A percentile compares a stretch with the other conserved stretches of the same genome.
phyloP scores from a whole-genome alignment of 2,888 invertebrate genomes.

The Rhamnusium bicolor region DNA sequence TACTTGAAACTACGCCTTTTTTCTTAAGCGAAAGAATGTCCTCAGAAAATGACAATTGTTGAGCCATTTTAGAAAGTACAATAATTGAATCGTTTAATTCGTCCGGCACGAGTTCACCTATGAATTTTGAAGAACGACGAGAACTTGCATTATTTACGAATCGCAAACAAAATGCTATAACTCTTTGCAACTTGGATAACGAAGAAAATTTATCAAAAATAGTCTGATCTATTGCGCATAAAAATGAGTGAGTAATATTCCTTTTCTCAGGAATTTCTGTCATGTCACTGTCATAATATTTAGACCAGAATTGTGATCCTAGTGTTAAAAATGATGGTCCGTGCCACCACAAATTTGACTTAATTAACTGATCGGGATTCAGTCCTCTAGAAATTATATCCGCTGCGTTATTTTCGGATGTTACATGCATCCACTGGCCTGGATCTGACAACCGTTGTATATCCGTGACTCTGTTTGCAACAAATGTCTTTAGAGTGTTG shows the following conservation, averaged over 20 bases:
- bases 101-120: background rate
- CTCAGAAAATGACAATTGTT: background rate
- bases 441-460: background rate
- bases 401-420: constrained; percentile 6
- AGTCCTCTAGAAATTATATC: constrained; percentile 21
- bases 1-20: background rate
- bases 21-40: background rate
- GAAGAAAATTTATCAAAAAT: background rate
- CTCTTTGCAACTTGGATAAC: no score
- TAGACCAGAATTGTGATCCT: background rate
- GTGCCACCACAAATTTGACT: no score
- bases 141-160: background rate
- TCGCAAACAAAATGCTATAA: constrained; percentile 7
- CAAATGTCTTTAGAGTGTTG: constrained; percentile 33
- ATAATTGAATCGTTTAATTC: background rate
- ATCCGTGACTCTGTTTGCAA: constrained; percentile 27
- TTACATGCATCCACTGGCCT: constrained; percentile 8
- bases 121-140: background rate
- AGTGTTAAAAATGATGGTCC: background rate
- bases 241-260: background rate
- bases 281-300: background rate
- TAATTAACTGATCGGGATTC: background rate
- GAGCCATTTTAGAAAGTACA: background rate
- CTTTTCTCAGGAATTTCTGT: background rate
- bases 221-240: background rate